Conservation (phyloP, 1,140 invertebrate genomes). For the Mylabris phalerata region DNA sequence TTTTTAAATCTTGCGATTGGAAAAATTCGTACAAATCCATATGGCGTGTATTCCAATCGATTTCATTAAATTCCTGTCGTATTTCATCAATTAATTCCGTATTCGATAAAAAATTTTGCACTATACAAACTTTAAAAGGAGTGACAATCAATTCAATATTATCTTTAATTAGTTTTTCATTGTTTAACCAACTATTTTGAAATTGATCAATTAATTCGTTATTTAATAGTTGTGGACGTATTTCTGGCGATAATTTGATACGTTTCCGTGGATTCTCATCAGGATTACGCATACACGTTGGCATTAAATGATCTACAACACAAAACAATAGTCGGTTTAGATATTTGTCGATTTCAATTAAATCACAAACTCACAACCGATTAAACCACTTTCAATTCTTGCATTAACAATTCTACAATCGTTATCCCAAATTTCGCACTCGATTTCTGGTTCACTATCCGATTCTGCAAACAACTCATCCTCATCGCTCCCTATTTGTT, state of each 20-base stretch:
- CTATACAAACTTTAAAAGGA: conserved; percentile 51
- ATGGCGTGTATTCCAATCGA: conserved; percentile 56
- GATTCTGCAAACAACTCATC: conserved; percentile 19
- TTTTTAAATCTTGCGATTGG: conserved; percentile 57
- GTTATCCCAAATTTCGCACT: conserved; percentile 34
- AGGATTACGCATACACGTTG: conserved; percentile 27
- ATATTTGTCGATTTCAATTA: neutral
- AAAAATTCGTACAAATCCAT: conserved; percentile 68
- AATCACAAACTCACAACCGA: conserved; percentile 30
- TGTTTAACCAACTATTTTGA: conserved; percentile 38
- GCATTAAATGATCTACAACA: conserved; percentile 33
- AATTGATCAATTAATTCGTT: conserved; percentile 33
- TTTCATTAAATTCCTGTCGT: conserved; percentile 56
- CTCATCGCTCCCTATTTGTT: no score
- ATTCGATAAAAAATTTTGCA: conserved; percentile 52
- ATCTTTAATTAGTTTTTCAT: conserved; percentile 25
- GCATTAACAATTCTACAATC: conserved; percentile 24
- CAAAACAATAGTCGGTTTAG: conserved; percentile 7
- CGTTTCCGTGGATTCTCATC: conserved; percentile 19
- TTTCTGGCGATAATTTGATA: conserved; percentile 22
- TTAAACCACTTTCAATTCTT: conserved; percentile 10
- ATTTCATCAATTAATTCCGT: conserved; percentile 47
- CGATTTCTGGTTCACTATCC: conserved; percentile 34
- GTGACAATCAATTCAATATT: conserved; percentile 41
- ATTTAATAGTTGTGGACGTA: conserved; percentile 13